Conservation (phyloP, 2,113 vertebrate species). For the Silurus asotus region DNA sequence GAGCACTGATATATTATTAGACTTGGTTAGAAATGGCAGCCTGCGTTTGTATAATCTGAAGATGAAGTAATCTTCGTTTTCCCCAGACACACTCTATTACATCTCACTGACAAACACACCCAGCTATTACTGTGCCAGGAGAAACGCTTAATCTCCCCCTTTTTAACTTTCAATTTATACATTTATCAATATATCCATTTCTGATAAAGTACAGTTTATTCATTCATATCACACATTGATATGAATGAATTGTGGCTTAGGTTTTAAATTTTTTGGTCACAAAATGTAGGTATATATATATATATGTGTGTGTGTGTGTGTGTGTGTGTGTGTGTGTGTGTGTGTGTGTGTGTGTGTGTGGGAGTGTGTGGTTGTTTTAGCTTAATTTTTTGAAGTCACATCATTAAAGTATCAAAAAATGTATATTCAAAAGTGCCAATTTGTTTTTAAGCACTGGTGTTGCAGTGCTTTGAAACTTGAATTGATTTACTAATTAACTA, state of each 20-base stretch:
- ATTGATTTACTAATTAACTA: neutral
- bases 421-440: neutral
- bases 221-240: neutral
- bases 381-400: neutral
- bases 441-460: neutral
- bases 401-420: neutral
- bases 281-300: no score
- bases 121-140: neutral
- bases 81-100: neutral
- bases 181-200: neutral
- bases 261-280: no score
- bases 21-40: slow-evolving; percentile 16
- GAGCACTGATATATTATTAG: slow-evolving; percentile 35
- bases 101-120: neutral
- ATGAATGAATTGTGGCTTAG: no score
- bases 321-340: no score
- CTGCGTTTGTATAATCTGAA: slow-evolving; percentile 19
- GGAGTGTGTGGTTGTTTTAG: neutral
- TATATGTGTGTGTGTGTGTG: no score
- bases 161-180: neutral
- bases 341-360: neutral
- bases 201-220: neutral
- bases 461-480: neutral
- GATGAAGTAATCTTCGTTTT: slow-evolving; percentile 18
- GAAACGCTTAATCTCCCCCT: neutral